Evolutionary conservation across 1,140 invertebrate species (phyloP).

Genomic region (Drosophila pruinosa): DNA sequence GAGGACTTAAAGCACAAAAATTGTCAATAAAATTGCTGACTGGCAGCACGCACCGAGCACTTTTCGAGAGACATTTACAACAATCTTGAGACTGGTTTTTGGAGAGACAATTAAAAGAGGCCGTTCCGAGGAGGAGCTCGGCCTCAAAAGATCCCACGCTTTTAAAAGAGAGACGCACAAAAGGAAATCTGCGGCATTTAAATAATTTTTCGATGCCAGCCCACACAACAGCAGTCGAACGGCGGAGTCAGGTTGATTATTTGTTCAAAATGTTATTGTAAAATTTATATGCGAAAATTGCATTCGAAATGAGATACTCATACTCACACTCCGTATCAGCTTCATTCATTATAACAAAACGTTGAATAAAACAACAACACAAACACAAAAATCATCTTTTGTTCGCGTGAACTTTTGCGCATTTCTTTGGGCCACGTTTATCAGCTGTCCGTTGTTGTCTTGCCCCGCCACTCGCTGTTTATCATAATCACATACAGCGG

Average conservation of each 20-base stretch:
- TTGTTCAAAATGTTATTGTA: conserved; percentile 67
- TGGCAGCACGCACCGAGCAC: conserved; percentile 52
- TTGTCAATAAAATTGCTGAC: conserved; percentile 70
- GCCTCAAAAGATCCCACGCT: conserved; percentile 64
- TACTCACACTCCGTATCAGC: conserved; percentile 7
- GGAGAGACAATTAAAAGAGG: conserved; percentile 37
- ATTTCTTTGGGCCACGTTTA: conserved; percentile 39
- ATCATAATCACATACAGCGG: conserved; percentile 72
- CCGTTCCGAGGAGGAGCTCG: conserved; percentile 13
- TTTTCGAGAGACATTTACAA: conserved; percentile 53
- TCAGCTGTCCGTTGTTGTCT: conserved; percentile 5
- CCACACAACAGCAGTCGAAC: conserved; percentile 50
- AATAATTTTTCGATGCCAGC: conserved; percentile 66
- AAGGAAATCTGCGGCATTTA: conserved; percentile 69
- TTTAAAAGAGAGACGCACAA: conserved; percentile 22
- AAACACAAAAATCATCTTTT: conserved; percentile 10
- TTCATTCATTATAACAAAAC: conserved; percentile 55
- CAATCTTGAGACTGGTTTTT: conserved; percentile 26
- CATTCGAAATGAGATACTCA: conserved; percentile 58
- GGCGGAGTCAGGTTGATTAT: conserved; percentile 47
- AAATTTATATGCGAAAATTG: conserved; percentile 79
- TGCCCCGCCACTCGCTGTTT: conserved; percentile 25
- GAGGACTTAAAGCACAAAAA: conserved; percentile 41
- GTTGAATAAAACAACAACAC: conserved; percentile 29
- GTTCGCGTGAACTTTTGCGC: conserved; percentile 53